Conservation (phyloP, 2,797 vertebrate species). For the Ispidina picta region DNA sequence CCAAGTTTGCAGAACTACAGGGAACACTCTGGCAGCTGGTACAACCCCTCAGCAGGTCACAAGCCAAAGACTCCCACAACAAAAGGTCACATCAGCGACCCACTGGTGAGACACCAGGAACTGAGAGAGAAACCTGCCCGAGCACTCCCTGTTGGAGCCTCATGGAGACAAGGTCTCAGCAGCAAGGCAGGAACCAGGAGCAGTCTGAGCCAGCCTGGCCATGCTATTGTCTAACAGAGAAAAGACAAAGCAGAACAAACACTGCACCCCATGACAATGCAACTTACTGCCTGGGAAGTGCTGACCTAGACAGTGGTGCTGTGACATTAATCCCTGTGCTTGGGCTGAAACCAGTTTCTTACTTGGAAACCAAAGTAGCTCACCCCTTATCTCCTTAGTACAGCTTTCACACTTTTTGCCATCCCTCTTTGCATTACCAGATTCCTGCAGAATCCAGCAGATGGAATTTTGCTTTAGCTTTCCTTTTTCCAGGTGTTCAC, state of each 20-base stretch:
- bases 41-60: neutral
- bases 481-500: neutral
- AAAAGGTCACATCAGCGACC: neutral
- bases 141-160: neutral
- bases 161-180: neutral
- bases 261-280: neutral
- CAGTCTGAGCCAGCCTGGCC: neutral
- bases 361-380: neutral
- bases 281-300: neutral
- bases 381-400: neutral
- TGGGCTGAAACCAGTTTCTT: neutral
- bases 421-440: neutral
- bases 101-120: neutral
- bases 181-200: neutral
- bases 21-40: neutral
- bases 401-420: neutral
- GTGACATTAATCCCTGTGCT: neutral
- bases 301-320: neutral
- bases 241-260: neutral
- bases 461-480: neutral
- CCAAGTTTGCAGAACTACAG: neutral
- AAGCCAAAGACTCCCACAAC: neutral
- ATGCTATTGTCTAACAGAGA: neutral
- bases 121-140: neutral
- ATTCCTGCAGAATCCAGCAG: neutral